Conservation (phyloP, 2,888 invertebrate genomes). For the Drosophila tripunctata region DNA sequence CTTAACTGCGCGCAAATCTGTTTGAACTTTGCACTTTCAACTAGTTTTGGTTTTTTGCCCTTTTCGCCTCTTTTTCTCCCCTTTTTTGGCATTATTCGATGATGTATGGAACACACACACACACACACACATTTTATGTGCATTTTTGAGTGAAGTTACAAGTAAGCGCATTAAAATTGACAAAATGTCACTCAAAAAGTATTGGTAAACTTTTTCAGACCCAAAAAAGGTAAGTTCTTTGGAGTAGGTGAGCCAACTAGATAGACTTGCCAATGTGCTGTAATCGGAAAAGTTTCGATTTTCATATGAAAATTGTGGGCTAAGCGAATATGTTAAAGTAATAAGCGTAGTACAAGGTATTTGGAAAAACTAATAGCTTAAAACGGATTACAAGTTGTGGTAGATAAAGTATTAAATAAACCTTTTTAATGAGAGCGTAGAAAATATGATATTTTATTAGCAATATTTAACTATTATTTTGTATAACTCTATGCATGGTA, state of each 20-base stretch:
- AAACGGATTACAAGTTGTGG: too few relatives aligned
- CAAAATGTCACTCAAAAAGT: slow-evolving; percentile 58
- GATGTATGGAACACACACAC: slow-evolving; percentile 32
- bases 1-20: slow-evolving; percentile 37
- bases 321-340: too few relatives aligned
- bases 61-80: not conserved
- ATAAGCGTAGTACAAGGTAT: too few relatives aligned
- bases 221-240: slow-evolving; percentile 11
- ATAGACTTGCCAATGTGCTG: slow-evolving; percentile 26
- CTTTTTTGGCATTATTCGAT: not conserved
- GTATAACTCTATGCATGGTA: too few relatives aligned
- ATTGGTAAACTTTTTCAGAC: slow-evolving; percentile 40
- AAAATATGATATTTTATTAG: too few relatives aligned
- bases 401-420: too few relatives aligned
- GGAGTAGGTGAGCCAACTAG: not conserved
- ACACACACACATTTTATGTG: slow-evolving; percentile 17
- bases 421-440: too few relatives aligned
- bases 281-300: too few relatives aligned
- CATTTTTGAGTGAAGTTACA: slow-evolving; percentile 37
- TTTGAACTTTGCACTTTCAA: slow-evolving; percentile 50
- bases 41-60: slow-evolving; percentile 11
- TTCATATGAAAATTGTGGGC: not conserved
- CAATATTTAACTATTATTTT: too few relatives aligned
- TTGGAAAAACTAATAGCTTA: too few relatives aligned
- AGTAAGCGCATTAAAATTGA: slow-evolving; percentile 68